These are phyloP conservation scores for Hofmannophila pseudospretella DNA, from an alignment of 2,888 invertebrate species.

Conservation along the genomic window DNA sequence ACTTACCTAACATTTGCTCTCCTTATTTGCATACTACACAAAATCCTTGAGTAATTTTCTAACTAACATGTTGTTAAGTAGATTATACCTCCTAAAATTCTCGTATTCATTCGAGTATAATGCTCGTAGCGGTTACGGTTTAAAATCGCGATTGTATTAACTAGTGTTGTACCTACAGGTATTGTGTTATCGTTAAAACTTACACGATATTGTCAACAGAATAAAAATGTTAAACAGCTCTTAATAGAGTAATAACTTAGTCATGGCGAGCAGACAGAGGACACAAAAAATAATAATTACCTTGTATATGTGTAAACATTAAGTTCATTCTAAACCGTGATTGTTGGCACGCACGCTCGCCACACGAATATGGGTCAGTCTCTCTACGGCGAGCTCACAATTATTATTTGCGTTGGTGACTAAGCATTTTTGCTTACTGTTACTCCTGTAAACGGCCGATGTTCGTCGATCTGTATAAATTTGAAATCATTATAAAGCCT, in stretches of 20 bases:
- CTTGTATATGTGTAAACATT: constrained; percentile 62
- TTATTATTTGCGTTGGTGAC: constrained; percentile 46
- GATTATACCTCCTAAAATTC: constrained; percentile 14
- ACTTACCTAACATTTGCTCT: constrained; percentile 27
- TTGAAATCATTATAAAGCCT: not conserved
- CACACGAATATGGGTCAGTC: constrained; percentile 40
- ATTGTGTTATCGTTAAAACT: constrained; percentile 9
- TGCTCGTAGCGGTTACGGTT: constrained; percentile 6
- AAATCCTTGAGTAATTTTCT: constrained; percentile 14
- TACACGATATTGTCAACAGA: constrained; percentile 10
- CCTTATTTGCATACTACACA: constrained; percentile 27
- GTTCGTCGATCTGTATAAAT: constrained; percentile 6
- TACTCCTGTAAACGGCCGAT: constrained; percentile 24
- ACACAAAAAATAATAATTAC: constrained; percentile 52
- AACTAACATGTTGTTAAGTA: constrained; percentile 8
- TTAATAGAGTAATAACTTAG: constrained; percentile 51
- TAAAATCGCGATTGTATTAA: constrained; percentile 2
- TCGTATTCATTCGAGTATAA: constrained; percentile 13
- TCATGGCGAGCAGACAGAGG: constrained; percentile 41
- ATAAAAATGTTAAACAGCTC: constrained; percentile 32
- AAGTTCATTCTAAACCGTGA: constrained; percentile 51
- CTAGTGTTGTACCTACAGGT: constrained; percentile 7
- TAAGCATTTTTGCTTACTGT: constrained; percentile 37
- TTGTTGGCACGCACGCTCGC: constrained; percentile 55
- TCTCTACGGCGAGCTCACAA: constrained; percentile 32